Evolutionary conservation across 2,797 vertebrate species (phyloP).

Genomic region (Clarias pachynema): DNA sequence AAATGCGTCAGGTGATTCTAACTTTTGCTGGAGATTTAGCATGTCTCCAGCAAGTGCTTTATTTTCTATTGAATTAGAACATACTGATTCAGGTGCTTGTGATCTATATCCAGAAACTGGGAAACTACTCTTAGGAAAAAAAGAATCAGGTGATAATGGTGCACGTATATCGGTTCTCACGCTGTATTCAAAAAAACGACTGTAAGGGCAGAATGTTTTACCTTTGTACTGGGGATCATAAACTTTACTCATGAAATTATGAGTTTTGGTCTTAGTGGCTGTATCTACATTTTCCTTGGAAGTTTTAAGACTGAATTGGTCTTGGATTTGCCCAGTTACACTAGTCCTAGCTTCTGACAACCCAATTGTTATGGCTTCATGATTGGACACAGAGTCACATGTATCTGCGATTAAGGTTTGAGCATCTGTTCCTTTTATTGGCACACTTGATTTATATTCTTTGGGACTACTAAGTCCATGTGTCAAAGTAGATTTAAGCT

Average conservation of each 20-base stretch:
- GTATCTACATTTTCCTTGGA: background rate
- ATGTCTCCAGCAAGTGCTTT: background rate
- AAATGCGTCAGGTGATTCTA: constrained; percentile 38
- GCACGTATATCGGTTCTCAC: background rate
- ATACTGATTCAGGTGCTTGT: background rate
- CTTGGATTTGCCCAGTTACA: background rate
- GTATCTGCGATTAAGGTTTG: background rate
- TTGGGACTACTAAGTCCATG: background rate
- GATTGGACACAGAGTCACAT: background rate
- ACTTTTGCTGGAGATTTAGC: constrained; percentile 25
- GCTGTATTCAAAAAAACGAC: constrained; percentile 55
- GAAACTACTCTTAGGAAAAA: background rate
- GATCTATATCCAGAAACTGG: constrained; percentile 6
- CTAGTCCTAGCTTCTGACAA: background rate
- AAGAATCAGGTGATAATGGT: constrained; percentile 26
- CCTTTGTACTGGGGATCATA: constrained; percentile 69
- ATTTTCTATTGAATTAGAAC: background rate
- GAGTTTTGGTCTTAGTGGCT: background rate
- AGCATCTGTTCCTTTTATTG: background rate
- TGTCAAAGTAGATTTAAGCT: constrained; percentile 2
- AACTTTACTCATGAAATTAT: constrained; percentile 67
- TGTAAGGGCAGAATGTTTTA: constrained; percentile 61
- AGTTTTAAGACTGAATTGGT: background rate
- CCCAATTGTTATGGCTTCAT: background rate
- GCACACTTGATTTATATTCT: background rate